These are phyloP conservation scores for Petrocephalus microphthalmus DNA, from an alignment of 2,113 vertebrate species.

Conservation along the genomic window DNA sequence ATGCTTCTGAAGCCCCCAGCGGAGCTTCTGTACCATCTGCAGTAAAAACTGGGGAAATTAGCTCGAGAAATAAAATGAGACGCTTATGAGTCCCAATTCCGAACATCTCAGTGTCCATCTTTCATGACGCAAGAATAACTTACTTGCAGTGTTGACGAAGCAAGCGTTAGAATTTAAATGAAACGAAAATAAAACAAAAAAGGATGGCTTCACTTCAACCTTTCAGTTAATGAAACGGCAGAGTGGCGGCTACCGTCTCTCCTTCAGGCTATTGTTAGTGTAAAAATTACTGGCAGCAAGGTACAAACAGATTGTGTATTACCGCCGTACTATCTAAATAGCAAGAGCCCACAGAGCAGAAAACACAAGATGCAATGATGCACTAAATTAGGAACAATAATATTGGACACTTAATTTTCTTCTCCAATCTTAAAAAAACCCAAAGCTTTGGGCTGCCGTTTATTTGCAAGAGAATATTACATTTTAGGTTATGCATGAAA, in stretches of 20 bases:
- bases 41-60: not conserved
- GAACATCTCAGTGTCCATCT: not conserved
- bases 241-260: constrained; percentile 77
- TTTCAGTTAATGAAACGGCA: constrained; percentile 78
- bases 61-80: not conserved
- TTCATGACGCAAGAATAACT: not conserved
- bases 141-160: not conserved
- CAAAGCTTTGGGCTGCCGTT: constrained; percentile 20
- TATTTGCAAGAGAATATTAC: constrained; percentile 14
- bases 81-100: too few species aligned
- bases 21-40: constrained; percentile 4
- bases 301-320: constrained; percentile 93
- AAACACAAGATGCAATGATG: constrained; percentile 93
- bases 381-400: constrained; percentile 99
- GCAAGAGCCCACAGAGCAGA: constrained; percentile 90
- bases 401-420: constrained; percentile 88
- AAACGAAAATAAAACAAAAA: not conserved
- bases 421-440: constrained; percentile 37
- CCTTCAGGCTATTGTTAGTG: constrained; percentile 91
- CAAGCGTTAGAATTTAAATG: not conserved
- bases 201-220: constrained; percentile 53
- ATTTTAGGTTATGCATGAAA: not conserved
- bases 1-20: not conserved
- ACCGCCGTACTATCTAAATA: constrained; percentile 81
- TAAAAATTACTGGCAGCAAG: constrained; percentile 90